A percentile compares a stretch with the other conserved stretches of the same genome.
phyloP scores from a whole-genome alignment of 2,888 invertebrate genomes.

The Ophioninae sp. region DNA sequence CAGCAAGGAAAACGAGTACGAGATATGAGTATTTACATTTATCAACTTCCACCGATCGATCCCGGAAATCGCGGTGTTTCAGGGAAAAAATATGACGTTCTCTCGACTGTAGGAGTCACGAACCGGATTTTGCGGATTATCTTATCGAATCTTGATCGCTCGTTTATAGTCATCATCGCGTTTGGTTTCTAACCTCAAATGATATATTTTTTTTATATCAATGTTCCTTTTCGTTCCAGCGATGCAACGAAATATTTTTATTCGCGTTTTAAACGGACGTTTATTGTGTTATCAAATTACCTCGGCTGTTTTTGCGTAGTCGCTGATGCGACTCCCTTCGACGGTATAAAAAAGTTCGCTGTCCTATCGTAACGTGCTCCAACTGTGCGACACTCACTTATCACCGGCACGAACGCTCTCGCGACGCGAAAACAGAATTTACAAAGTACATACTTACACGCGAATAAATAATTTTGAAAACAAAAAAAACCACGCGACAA shows the following conservation, averaged over 20 bases:
- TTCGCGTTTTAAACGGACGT: too few relatives aligned
- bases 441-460: neutral
- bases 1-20: constrained; percentile 15
- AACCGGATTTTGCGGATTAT: neutral
- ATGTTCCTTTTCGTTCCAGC: neutral
- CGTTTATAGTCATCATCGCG: neutral
- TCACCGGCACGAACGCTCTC: constrained; percentile 14
- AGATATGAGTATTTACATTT: neutral
- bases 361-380: constrained; percentile 32
- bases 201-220: too few relatives aligned
- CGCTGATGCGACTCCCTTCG: constrained; percentile 59
- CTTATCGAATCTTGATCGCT: neutral
- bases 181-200: too few relatives aligned
- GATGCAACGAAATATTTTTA: neutral
- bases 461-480: neutral
- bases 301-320: constrained; percentile 63
- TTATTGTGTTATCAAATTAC: constrained; percentile 24
- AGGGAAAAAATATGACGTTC: neutral
- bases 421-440: constrained; percentile 23
- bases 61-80: neutral
- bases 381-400: constrained; percentile 22
- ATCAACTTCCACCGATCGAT: too few relatives aligned
- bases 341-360: constrained; percentile 49
- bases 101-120: neutral
- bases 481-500: neutral